Percentiles rank a stretch among this genome's conserved stretches.
Conservation (phyloP, 2,888 invertebrate genomes). For the Noctua janthe region DNA sequence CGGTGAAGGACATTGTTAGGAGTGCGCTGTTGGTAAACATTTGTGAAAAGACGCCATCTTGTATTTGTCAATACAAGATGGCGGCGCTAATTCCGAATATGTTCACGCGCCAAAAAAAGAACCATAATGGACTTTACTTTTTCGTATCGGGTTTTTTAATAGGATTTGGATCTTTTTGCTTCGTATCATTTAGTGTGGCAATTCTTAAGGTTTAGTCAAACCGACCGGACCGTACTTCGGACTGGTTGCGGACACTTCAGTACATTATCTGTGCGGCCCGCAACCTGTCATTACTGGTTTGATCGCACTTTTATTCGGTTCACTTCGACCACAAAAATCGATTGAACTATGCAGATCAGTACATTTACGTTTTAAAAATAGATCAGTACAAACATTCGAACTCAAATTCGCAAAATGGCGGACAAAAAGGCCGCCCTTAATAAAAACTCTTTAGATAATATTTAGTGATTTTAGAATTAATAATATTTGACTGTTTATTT, state of each 20-base stretch:
- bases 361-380: conserved; percentile 42
- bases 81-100: not conserved
- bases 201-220: conserved; percentile 18
- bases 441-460: conserved; percentile 55
- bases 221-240: not conserved
- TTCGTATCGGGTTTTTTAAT: conserved; percentile 69
- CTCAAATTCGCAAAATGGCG: conserved; percentile 44
- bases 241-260: not conserved
- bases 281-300: not conserved
- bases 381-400: conserved; percentile 71
- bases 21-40: not conserved
- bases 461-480: conserved; percentile 72
- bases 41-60: not conserved
- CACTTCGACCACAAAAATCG: not conserved
- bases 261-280: not conserved
- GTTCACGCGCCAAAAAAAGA: not conserved
- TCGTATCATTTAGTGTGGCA: conserved; percentile 59
- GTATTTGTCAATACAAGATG: not conserved
- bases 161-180: conserved; percentile 60
- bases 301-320: not conserved
- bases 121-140: conserved; percentile 39
- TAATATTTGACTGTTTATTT: conserved; percentile 85
- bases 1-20: not conserved
- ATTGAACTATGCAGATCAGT: not conserved
- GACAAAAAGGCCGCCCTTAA: conserved; percentile 55